Evolutionary conservation across 2,797 vertebrate genomes (phyloP).

Genomic region (Lagocephalus sceleratus): DNA sequence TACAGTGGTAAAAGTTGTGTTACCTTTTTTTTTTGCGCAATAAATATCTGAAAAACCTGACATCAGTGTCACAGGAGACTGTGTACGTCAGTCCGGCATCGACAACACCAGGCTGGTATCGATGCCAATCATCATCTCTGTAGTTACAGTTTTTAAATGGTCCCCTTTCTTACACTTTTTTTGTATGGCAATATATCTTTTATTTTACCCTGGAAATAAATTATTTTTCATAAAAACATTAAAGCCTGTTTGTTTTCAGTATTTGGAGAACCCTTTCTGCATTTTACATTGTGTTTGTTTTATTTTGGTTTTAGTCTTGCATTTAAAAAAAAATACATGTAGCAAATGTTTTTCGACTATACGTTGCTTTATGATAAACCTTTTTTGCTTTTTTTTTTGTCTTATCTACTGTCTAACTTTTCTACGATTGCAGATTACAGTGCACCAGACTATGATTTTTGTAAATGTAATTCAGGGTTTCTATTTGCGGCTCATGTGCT

Average conservation of each 20-base stretch:
- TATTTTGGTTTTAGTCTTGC: conserved; percentile 1
- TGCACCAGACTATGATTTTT: no score
- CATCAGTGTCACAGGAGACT: conserved; percentile 13
- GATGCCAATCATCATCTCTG: conserved; percentile 55
- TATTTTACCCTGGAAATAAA: conserved; percentile 83
- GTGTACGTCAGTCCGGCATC: conserved; percentile 19
- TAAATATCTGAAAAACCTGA: conserved; percentile 15
- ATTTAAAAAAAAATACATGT: no score
- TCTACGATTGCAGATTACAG: no score
- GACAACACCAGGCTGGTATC: conserved; percentile 17
- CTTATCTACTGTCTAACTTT: no score
- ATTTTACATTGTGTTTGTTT: background rate
- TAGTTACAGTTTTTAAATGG: conserved; percentile 57
- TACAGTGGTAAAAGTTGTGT: conserved; percentile 26
- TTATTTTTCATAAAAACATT: conserved; percentile 76
- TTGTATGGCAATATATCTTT: conserved; percentile 78
- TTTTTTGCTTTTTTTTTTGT: no score
- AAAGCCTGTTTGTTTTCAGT: conserved; percentile 9
- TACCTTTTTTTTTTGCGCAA: conserved; percentile 12
- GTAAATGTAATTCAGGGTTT: background rate
- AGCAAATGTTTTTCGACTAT: no score
- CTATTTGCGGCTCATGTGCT: conserved; percentile 13
- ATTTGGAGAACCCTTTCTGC: conserved; percentile 7
- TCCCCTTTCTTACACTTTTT: conserved; percentile 76
- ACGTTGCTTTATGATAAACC: no score